These are phyloP conservation scores for Vireo griseus DNA, from an alignment of 2,797 vertebrate genomes.

Conservation along the genomic window DNA sequence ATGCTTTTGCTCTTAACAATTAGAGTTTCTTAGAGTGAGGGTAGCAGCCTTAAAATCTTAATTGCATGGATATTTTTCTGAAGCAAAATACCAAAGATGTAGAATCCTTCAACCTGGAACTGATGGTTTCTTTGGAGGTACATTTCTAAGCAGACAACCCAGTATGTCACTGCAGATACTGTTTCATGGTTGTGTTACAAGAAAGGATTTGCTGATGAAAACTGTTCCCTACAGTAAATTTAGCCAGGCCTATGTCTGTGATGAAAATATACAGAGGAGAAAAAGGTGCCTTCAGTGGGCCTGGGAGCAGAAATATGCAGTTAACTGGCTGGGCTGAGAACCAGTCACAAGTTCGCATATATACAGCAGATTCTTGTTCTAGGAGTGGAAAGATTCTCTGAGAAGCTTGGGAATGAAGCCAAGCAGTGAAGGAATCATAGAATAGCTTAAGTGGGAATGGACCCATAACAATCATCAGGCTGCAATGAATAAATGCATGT, in stretches of 20 bases:
- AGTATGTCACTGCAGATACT: not conserved
- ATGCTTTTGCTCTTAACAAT: not conserved
- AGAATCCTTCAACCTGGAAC: not conserved
- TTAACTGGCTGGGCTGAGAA: not conserved
- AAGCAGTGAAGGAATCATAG: not conserved
- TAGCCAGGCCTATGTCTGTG: rapidly evolving
- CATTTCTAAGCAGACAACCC: not conserved
- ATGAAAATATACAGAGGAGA: not conserved
- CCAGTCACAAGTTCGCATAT: not conserved
- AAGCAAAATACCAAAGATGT: not conserved
- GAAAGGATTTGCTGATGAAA: not conserved
- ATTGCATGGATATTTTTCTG: not conserved
- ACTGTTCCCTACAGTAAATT: not conserved
- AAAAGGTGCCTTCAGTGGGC: not conserved
- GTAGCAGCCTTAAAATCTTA: not conserved
- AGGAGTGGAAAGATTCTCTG: not conserved
- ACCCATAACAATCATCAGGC: not conserved
- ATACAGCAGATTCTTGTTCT: not conserved
- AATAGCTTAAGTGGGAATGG: not conserved
- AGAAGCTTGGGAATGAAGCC: not conserved
- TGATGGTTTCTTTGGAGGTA: not conserved
- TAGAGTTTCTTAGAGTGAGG: not conserved
- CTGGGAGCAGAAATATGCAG: not conserved
- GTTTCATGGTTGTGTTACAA: not conserved
- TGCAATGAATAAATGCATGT: not conserved